Percentiles rank a stretch among this genome's conserved stretches.
These are phyloP conservation scores for Sula dactylatra DNA, from an alignment of 2,113 vertebrate species.

Conservation along the genomic window DNA sequence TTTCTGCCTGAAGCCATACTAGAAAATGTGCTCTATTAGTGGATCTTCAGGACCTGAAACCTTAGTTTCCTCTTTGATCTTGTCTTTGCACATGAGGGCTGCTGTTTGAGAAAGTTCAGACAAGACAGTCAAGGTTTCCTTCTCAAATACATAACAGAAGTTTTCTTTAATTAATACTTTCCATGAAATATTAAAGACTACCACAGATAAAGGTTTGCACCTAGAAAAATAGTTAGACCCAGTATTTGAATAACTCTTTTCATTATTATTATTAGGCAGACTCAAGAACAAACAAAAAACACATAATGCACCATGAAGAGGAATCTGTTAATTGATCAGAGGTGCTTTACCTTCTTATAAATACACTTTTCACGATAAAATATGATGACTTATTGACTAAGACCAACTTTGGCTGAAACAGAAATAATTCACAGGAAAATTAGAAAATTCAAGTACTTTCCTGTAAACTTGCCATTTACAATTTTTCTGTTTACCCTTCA, in stretches of 20 bases:
- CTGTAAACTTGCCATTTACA: background rate
- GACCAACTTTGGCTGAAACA: background rate
- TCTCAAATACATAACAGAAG: background rate
- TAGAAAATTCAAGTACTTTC: background rate
- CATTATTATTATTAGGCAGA: background rate
- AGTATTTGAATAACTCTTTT: background rate
- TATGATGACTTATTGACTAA: background rate
- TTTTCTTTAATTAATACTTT: background rate
- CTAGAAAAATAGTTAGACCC: background rate
- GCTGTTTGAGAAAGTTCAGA: background rate
- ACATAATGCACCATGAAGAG: background rate
- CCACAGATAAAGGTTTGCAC: background rate
- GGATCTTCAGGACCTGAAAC: background rate
- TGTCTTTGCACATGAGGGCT: background rate
- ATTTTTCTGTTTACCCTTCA: background rate
- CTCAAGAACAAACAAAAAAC: background rate
- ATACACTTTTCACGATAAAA: background rate
- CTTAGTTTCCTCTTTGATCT: background rate
- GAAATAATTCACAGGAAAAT: background rate
- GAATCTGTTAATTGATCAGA: background rate
- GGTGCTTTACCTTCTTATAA: background rate
- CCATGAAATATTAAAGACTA: background rate
- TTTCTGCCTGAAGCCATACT: background rate
- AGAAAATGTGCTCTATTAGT: background rate
- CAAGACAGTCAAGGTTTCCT: background rate